Evolutionary conservation across 1,140 invertebrate genomes (phyloP).

Genomic region (Oreohelix idahoensis): DNA sequence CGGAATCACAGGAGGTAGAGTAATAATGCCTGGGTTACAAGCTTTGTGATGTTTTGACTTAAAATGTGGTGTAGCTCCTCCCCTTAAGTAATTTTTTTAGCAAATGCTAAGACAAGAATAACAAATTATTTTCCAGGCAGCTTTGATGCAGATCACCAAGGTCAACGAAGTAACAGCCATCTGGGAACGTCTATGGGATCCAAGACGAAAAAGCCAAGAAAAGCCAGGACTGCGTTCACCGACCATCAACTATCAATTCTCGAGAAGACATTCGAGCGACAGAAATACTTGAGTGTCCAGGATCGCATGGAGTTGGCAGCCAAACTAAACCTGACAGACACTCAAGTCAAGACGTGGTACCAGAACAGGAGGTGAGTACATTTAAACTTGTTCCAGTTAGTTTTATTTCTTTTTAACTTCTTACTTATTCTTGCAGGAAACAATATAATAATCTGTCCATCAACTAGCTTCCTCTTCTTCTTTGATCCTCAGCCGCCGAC

Average conservation of each 20-base stretch:
- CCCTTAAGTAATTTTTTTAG: too few relatives aligned
- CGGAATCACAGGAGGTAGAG: too few relatives aligned
- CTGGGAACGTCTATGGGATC: constrained; percentile 1
- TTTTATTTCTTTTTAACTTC: too few relatives aligned
- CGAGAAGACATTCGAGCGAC: constrained; percentile 97
- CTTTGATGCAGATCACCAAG: not conserved
- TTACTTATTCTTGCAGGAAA: too few relatives aligned
- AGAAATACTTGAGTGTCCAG: constrained; percentile 98
- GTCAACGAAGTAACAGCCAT: not conserved
- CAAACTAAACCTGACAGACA: constrained; percentile 94
- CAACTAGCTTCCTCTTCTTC: too few relatives aligned
- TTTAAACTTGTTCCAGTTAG: too few relatives aligned
- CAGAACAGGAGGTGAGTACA: constrained; percentile 90
- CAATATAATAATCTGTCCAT: too few relatives aligned
- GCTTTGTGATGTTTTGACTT: too few relatives aligned
- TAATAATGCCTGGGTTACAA: too few relatives aligned
- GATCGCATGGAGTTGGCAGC: constrained; percentile 98
- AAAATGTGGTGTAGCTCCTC: too few relatives aligned
- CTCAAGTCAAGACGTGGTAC: constrained; percentile 99
- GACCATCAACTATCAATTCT: constrained; percentile 96
- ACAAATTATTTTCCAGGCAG: constrained; percentile 4
- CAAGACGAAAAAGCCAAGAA: constrained; percentile 90
- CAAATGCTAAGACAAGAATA: too few relatives aligned
- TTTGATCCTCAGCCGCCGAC: too few relatives aligned
- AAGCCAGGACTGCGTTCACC: constrained; percentile 98